These are phyloP conservation scores for Festucalex cinctus DNA, from an alignment of 2,113 vertebrate genomes.

Conservation along the genomic window DNA sequence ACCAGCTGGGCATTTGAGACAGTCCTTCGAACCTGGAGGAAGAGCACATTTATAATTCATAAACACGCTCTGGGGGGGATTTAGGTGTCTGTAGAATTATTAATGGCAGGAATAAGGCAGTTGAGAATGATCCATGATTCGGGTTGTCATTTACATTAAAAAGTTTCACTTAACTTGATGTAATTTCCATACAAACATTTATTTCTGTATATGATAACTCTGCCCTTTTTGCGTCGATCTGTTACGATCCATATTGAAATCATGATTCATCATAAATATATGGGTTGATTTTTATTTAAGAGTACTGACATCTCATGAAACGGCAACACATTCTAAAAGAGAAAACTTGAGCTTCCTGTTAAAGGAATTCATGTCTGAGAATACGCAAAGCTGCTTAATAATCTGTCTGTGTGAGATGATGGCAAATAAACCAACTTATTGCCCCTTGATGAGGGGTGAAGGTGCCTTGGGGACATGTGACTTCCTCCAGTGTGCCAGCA, in stretches of 20 bases:
- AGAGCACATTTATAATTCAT: background rate
- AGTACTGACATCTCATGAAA: background rate
- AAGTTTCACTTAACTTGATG: too few species aligned
- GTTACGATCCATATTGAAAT: slow-evolving; percentile 19
- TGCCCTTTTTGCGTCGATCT: slow-evolving; percentile 32
- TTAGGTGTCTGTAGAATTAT: background rate
- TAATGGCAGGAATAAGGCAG: background rate
- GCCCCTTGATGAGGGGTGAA: slow-evolving; percentile 78
- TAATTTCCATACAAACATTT: too few species aligned
- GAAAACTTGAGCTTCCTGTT: background rate
- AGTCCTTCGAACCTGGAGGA: slow-evolving; percentile 69
- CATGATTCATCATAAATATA: background rate
- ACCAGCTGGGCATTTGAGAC: slow-evolving; percentile 79
- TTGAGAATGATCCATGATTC: background rate
- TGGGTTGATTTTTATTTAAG: slow-evolving; percentile 13
- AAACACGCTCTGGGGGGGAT: background rate
- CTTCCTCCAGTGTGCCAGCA: slow-evolving; percentile 72
- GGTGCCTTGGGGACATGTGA: slow-evolving; percentile 75
- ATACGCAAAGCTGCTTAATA: background rate
- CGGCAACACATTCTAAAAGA: background rate
- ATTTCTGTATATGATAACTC: slow-evolving; percentile 11
- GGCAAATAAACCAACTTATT: slow-evolving; percentile 60
- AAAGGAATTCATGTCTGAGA: background rate
- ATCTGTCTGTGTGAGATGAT: background rate
- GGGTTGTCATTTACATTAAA: too few species aligned